Conservation (phyloP, 2,797 vertebrate genomes). For the Halcyon badia region DNA sequence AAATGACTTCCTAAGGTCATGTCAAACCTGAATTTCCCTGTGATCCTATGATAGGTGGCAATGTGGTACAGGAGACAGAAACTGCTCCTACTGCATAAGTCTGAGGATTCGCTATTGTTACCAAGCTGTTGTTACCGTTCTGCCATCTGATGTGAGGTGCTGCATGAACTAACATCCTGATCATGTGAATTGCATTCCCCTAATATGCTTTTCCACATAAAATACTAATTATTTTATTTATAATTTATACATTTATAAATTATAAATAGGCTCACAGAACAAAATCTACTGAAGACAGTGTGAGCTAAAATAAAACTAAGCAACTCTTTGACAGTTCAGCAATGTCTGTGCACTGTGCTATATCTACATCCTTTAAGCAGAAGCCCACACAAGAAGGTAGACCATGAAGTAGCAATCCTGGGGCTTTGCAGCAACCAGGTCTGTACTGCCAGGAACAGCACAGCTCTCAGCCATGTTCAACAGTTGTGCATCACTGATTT, state of each 20-base stretch:
- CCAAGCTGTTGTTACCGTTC: background rate
- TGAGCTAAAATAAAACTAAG: slow-evolving; percentile 6
- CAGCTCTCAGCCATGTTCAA: background rate
- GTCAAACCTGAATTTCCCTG: background rate
- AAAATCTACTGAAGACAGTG: background rate
- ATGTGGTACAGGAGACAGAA: background rate
- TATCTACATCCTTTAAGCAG: background rate
- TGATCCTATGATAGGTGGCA: background rate
- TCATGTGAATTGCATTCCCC: background rate
- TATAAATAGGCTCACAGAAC: background rate
- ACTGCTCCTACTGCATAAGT: background rate
- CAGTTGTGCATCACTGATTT: slow-evolving; percentile 6
- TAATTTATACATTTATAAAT: background rate
- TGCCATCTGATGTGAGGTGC: background rate
- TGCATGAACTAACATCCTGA: background rate
- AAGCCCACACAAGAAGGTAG: background rate
- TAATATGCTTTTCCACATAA: background rate
- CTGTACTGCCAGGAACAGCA: background rate
- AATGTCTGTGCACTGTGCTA: background rate
- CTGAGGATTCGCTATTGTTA: background rate
- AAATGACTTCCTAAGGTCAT: background rate
- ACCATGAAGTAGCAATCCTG: background rate
- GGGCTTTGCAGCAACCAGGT: background rate
- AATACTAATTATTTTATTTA: background rate
- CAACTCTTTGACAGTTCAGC: background rate